Base-by-base conservation (phyloP, 2,888 invertebrate genomes). In the Andrena trimmerana region DNA sequence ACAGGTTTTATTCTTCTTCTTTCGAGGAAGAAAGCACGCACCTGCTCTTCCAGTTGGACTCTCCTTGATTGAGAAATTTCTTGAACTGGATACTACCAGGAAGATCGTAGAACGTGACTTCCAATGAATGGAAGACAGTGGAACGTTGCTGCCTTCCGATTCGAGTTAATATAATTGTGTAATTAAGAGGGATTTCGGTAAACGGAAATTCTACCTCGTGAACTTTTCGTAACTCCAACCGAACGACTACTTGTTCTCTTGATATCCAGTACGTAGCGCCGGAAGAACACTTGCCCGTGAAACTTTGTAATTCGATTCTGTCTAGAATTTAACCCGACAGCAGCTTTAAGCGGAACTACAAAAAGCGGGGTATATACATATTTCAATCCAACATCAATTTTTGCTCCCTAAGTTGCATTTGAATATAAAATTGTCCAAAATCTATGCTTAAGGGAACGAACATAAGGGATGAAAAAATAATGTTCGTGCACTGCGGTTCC, bases 211-310 rank as follows among this genome's bases (percentile, higher is more conserved):
- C 50, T 13, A 54, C 2, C 50, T 29, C 13, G 29, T n/a, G n/a
- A 62, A 70, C 29, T 54, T 67, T 65, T 70, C 52, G 59, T 29
- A 54, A 83, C 52, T 74, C 71, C 36, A 50, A 52, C 57, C 71
- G 52, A 50, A 60, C 72, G 52, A 60, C 60, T 33, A 48, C 31
- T 33, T 29, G 48, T 54, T 59, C 54, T 62, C 57, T 77, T 80
- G 72, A 78, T 80, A 74, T 69, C 71, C 52, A 67, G 59, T 52
- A 42, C 42, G 42, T 42, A 16, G 54, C 83, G 57, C 57, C 52
- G 71, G 36, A 29, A 52, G 65, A 70, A 74, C 73, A 77, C 62
- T 77, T 73, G 33, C 66, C 59, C 65, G 62, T 36, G 48, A 60
- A 72, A 66, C 70, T 70, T 67, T 62, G 52, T 63, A 59, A 48